Percentiles rank a stretch among this genome's conserved stretches.
phyloP scores from a whole-genome alignment of 2,888 invertebrate genomes.

The Nasonia oneida region DNA sequence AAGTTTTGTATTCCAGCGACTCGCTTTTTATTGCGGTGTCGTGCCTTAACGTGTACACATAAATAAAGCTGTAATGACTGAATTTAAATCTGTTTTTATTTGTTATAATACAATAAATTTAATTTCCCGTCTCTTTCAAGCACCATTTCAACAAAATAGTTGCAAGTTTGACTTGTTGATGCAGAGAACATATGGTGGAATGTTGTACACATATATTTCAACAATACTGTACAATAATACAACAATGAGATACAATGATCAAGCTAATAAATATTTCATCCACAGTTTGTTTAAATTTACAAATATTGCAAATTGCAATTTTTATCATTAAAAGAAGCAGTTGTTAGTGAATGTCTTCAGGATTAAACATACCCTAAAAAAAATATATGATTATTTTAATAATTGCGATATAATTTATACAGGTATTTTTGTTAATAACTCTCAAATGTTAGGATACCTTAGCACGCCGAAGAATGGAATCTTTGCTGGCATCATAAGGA shows the following conservation, averaged over 20 bases:
- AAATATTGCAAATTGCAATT: constrained; percentile 41
- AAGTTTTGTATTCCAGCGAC: constrained; percentile 38
- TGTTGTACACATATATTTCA: constrained; percentile 60
- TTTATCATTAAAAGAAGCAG: constrained; percentile 44
- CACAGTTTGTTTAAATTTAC: constrained; percentile 51
- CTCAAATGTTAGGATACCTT: constrained; percentile 82
- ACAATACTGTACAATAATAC: constrained; percentile 63
- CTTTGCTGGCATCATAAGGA: constrained; percentile 99
- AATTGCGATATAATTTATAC: background rate
- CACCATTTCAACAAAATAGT: constrained; percentile 7
- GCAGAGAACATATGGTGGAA: constrained; percentile 53
- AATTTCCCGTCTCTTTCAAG: constrained; percentile 10
- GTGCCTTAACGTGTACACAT: constrained; percentile 26
- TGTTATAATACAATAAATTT: constrained; percentile 34
- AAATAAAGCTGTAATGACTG: constrained; percentile 40
- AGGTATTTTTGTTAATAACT: background rate
- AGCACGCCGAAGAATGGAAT: constrained; percentile 96
- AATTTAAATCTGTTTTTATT: constrained; percentile 35
- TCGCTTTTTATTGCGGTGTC: constrained; percentile 20
- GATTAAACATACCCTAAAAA: constrained; percentile 92
- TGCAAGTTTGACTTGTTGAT: constrained; percentile 20
- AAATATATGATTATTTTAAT: constrained; percentile 64
- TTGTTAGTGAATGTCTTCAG: constrained; percentile 85
- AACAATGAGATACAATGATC: constrained; percentile 59
- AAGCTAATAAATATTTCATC: constrained; percentile 64